Conservation (phyloP, 1,140 invertebrate genomes). For the Drosophila quadrilineata region DNA sequence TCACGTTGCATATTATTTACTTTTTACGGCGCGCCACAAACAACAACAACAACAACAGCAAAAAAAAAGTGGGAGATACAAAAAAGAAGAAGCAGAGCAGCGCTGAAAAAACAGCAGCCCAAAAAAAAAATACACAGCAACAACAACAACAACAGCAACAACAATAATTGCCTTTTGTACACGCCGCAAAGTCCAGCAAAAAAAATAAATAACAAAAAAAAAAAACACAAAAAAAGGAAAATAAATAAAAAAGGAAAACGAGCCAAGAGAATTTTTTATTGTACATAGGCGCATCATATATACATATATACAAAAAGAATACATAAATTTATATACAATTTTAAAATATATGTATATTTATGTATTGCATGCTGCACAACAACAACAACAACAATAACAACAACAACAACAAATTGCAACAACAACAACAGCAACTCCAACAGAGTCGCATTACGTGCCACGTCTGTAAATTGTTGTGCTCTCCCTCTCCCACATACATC, state of each 20-base stretch:
- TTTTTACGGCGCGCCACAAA: slow-evolving; percentile 60
- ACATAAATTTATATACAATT: slow-evolving; percentile 30
- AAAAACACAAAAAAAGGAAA: slow-evolving; percentile 48
- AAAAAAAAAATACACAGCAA: slow-evolving; percentile 57
- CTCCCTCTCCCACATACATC: not conserved
- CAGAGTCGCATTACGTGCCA: slow-evolving; percentile 11
- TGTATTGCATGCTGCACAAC: slow-evolving; percentile 25
- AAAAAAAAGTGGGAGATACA: slow-evolving; percentile 35
- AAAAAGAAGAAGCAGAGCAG: too few relatives aligned
- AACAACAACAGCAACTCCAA: slow-evolving; percentile 21
- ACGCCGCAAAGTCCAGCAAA: slow-evolving; percentile 45
- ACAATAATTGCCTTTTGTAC: slow-evolving; percentile 70
- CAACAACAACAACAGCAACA: slow-evolving; percentile 22
- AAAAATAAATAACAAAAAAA: too few relatives aligned
- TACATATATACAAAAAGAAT: too few relatives aligned
- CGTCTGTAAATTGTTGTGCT: slow-evolving; percentile 15
- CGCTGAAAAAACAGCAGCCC: slow-evolving; percentile 55
- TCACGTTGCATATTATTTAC: slow-evolving; percentile 73
- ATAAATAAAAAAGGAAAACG: too few relatives aligned
- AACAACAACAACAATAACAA: slow-evolving; percentile 29
- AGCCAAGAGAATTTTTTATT: too few relatives aligned
- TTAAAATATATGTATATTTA: slow-evolving; percentile 39
- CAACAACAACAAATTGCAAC: slow-evolving; percentile 34
- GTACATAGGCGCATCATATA: slow-evolving; percentile 63
- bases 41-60: slow-evolving; percentile 28